A percentile compares a stretch with the other conserved stretches of the same genome.
These are phyloP conservation scores for Enteromius anoplus DNA, from an alignment of 2,797 vertebrate genomes.

Conservation along the genomic window DNA sequence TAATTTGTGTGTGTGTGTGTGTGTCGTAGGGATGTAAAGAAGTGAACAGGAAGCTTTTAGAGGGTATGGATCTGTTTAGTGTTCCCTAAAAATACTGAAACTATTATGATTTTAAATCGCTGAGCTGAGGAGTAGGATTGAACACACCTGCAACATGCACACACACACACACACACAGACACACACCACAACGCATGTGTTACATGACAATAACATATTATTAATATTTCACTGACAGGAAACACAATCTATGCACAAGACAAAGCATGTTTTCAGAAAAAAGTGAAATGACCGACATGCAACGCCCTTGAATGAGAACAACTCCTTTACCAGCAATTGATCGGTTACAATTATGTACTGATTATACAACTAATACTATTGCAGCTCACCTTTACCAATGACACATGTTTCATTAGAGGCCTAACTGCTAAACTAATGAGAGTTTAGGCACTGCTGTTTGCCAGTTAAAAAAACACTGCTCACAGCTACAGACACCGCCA, in stretches of 20 bases:
- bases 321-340: background rate
- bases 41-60: constrained; percentile 49
- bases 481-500: background rate
- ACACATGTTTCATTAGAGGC: constrained; percentile 16
- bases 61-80: constrained; percentile 67
- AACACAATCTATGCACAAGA: no score
- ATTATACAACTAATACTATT: constrained; percentile 12
- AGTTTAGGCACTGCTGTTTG: constrained; percentile 2
- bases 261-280: no score
- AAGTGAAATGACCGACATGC: background rate
- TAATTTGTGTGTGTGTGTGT: constrained; percentile 66
- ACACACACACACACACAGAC: no score
- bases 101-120: constrained; percentile 78
- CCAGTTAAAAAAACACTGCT: background rate
- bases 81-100: constrained; percentile 71
- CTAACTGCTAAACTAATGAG: constrained; percentile 21
- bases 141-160: constrained; percentile 68
- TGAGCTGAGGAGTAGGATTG: constrained; percentile 75
- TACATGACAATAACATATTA: constrained; percentile 19
- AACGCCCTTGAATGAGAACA: background rate
- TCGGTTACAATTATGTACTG: background rate
- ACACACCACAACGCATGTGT: constrained; percentile 1
- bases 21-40: constrained; percentile 44
- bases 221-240: background rate
- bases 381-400: constrained; percentile 20